Conservation (phyloP, 1,140 invertebrate genomes). For the Drosophila elegans region DNA sequence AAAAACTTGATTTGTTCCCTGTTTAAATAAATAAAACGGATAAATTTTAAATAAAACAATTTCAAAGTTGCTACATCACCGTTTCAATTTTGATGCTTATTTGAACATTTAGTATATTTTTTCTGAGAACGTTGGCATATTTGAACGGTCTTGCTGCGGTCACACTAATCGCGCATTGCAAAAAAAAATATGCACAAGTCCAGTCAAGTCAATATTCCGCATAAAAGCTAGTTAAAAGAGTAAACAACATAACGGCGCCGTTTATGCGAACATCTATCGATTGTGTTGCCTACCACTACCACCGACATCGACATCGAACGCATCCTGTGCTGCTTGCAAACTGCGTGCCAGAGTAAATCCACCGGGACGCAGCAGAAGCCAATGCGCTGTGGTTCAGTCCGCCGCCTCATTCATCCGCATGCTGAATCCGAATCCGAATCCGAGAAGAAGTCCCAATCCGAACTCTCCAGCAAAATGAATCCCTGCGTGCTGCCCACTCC, state of each 20-base stretch:
- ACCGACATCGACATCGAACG: background rate
- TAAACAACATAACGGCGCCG: background rate
- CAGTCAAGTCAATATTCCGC: background rate
- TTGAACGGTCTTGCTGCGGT: background rate
- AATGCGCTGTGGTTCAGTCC: background rate
- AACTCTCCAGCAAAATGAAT: constrained; percentile 84
- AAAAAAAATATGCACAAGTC: constrained; percentile 3
- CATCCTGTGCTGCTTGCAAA: background rate
- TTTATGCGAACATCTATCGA: background rate
- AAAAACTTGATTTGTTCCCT: too few relatives aligned
- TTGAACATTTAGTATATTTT: background rate
- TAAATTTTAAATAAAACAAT: too few relatives aligned
- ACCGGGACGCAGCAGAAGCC: background rate
- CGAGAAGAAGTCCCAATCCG: background rate
- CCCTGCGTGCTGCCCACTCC: constrained; percentile 87
- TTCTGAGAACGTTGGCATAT: background rate
- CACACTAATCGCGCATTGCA: background rate
- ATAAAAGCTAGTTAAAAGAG: background rate
- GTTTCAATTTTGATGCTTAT: background rate
- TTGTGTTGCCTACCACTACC: background rate
- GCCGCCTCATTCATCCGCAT: constrained; percentile 1
- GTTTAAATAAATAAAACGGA: too few relatives aligned
- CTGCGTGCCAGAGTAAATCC: background rate
- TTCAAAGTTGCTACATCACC: background rate
- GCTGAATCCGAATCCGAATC: background rate